Base-by-base conservation (phyloP, 1,140 invertebrate species). In the Trinorchestia longiramus region DNA sequence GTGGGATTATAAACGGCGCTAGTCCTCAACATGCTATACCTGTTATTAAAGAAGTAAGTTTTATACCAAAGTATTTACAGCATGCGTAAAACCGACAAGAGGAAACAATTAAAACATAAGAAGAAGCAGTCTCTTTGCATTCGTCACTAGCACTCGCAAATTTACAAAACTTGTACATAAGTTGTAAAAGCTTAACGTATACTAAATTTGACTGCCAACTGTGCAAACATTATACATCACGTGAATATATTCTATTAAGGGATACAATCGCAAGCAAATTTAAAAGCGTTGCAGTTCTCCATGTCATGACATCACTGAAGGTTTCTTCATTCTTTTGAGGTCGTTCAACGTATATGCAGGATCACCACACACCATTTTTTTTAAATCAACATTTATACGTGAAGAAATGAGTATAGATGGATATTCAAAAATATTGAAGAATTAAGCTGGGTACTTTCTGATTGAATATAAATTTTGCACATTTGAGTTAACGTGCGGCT, bases 41-140 rank as follows among this genome's bases (percentile, higher is more conserved):
- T 77, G 62, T 77, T 77, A 77, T 77, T 15, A 77, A 77, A 77
- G 62, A 77, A 77, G 62, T 77, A 77, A 77, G 62, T 77, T 77
- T 77, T 77, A 77, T 77, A 77, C 62, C 62, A 77, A 77, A 77
- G 62, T 77, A 77, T 77, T 77, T 77, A 77, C 62, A 77, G 62
- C 62, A 77, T 77, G 62, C 62, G 62, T 77, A 77, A 77, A 77
- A 77, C 62, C 3, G 62, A 77, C 62, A 36, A 36, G 62, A 77
- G 62, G 1, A 77, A 77, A 77, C 62, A 36, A 77, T 36, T 77
- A 36, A 77, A 77, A 77, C 62, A 77, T 53, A 19, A 53, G 62
- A 77, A 77, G 62, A 77, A 77, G 62, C 62, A 77, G 62, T 77
- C 62, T 77, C 62, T 36, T 77, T 28, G 28, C 62, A 77, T 28